Conservation (phyloP, 2,888 invertebrate species). For the Halictus ligatus region DNA sequence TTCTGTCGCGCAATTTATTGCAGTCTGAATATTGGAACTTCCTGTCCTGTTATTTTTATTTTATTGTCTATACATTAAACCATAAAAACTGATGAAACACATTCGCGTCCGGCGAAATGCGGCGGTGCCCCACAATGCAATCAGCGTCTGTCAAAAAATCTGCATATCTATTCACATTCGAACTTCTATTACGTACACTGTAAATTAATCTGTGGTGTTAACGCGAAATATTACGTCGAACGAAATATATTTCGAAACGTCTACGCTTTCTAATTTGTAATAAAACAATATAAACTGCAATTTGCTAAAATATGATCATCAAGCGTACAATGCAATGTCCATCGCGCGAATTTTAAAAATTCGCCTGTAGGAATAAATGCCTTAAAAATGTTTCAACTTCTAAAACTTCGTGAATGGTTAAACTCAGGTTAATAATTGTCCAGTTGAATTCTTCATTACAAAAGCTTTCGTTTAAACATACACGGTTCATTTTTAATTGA, state of each 20-base stretch:
- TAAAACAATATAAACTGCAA: too few relatives aligned
- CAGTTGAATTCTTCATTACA: too few relatives aligned
- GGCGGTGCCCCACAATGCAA: not conserved
- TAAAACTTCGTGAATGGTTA: too few relatives aligned
- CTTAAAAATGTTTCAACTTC: too few relatives aligned
- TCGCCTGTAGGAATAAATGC: too few relatives aligned
- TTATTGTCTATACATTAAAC: not conserved
- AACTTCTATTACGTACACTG: not conserved
- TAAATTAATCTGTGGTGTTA: not conserved
- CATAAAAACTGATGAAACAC: not conserved
- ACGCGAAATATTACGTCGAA: not conserved
- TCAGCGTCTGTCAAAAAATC: not conserved
- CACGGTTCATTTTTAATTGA: too few relatives aligned
- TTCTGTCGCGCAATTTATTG: not conserved
- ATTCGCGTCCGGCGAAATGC: not conserved
- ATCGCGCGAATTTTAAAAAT: too few relatives aligned
- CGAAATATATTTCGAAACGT: not conserved
- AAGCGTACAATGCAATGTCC: too few relatives aligned
- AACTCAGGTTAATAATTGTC: too few relatives aligned
- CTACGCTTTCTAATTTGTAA: not conserved
- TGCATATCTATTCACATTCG: not conserved
- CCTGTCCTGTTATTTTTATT: not conserved
- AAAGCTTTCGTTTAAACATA: too few relatives aligned
- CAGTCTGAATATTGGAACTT: constrained; percentile 4
- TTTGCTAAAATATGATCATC: too few relatives aligned